Conservation (phyloP, 1,140 invertebrate species). For the Tetramorium alpestre region DNA sequence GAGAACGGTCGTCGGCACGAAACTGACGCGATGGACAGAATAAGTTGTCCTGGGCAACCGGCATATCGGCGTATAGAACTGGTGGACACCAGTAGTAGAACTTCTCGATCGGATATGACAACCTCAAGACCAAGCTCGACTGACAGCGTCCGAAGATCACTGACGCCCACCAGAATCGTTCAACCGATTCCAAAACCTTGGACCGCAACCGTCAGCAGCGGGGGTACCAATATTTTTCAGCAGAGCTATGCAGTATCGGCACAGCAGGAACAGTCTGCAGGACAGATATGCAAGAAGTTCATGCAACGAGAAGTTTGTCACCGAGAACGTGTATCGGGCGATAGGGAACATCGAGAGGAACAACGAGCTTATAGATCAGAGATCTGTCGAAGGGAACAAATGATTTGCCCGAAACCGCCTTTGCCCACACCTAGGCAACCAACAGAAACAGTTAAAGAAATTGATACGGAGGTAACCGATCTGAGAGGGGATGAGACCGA, state of each 20-base stretch:
- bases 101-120: slow-evolving; percentile 70
- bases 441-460: slow-evolving; percentile 71
- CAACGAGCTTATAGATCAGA: slow-evolving; percentile 75
- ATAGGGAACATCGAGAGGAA: slow-evolving; percentile 77
- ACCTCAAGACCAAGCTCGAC: slow-evolving; percentile 79
- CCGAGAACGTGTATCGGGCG: slow-evolving; percentile 74
- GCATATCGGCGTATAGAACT: slow-evolving; percentile 79
- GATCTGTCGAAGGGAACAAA: slow-evolving; percentile 63
- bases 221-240: slow-evolving; percentile 77
- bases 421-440: slow-evolving; percentile 60
- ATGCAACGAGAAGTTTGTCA: slow-evolving; percentile 75
- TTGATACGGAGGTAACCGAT: slow-evolving; percentile 73
- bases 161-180: slow-evolving; percentile 83
- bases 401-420: slow-evolving; percentile 65
- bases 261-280: slow-evolving; percentile 60
- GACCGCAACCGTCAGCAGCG: slow-evolving; percentile 81
- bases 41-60: slow-evolving; percentile 79
- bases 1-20: slow-evolving; percentile 29
- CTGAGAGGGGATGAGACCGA: slow-evolving; percentile 68
- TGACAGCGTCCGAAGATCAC: slow-evolving; percentile 80
- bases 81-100: slow-evolving; percentile 67
- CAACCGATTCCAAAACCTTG: slow-evolving; percentile 83
- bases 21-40: slow-evolving; percentile 77
- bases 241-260: slow-evolving; percentile 63
- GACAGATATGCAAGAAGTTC: slow-evolving; percentile 74